A percentile compares a stretch with the other conserved stretches of the same genome.
Conservation (phyloP, 2,888 invertebrate genomes). For the Napeogenes inachia region DNA sequence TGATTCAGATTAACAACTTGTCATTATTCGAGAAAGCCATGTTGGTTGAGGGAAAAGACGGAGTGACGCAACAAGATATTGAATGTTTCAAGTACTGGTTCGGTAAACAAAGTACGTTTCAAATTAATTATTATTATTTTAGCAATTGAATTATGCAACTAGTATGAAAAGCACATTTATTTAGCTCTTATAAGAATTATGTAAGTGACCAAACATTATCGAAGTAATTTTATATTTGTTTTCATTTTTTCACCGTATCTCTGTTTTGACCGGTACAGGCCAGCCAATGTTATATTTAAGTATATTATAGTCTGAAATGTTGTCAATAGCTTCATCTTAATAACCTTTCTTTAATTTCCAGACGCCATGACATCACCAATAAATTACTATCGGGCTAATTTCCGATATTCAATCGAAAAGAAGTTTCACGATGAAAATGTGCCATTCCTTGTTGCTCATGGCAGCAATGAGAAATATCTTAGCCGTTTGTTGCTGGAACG, state of each 20-base stretch:
- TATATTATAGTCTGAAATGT: too few relatives aligned
- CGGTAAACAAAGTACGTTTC: conserved; percentile 69
- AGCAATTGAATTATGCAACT: background rate
- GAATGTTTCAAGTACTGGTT: conserved; percentile 79
- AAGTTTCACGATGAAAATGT: conserved; percentile 51
- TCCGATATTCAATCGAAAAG: conserved; percentile 41
- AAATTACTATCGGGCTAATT: conserved; percentile 77
- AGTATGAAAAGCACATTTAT: too few relatives aligned
- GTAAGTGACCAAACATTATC: too few relatives aligned
- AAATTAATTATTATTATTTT: background rate
- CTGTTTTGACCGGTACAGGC: too few relatives aligned
- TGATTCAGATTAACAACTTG: conserved; percentile 64
- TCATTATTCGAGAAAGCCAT: conserved; percentile 51
- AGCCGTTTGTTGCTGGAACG: conserved; percentile 42
- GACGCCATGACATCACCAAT: conserved; percentile 74
- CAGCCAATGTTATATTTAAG: too few relatives aligned
- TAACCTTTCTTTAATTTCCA: conserved; percentile 42
- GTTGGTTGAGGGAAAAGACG: conserved; percentile 46
- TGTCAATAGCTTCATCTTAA: background rate
- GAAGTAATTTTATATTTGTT: too few relatives aligned
- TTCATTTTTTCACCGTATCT: too few relatives aligned
- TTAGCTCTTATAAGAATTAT: too few relatives aligned
- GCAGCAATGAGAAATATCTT: conserved; percentile 64
- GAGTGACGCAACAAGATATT: conserved; percentile 64
- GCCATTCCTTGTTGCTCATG: conserved; percentile 64